Conservation (phyloP, 1,140 invertebrate genomes). For the Phymorhynchus buccinoides region DNA sequence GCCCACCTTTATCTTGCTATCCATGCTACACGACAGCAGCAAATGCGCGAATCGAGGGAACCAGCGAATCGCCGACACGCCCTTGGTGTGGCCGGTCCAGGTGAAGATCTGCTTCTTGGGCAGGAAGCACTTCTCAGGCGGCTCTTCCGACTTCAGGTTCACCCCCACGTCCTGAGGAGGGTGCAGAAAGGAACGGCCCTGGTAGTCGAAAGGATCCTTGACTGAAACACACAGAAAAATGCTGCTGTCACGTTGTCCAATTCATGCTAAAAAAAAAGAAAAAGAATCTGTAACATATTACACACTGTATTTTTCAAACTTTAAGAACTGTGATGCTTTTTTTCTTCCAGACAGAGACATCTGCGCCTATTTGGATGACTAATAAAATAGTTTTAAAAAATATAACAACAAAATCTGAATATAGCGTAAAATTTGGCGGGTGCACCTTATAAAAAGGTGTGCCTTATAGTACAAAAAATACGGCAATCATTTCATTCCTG, state of each 20-base stretch:
- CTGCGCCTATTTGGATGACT: too few relatives aligned
- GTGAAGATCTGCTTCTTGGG: conserved; percentile 97
- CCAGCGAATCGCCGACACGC: conserved; percentile 96
- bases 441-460: too few relatives aligned
- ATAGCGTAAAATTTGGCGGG: too few relatives aligned
- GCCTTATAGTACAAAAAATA: too few relatives aligned
- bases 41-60: conserved; percentile 96
- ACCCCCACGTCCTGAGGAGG: conserved; percentile 96
- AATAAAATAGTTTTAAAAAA: too few relatives aligned
- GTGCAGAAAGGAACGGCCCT: conserved; percentile 94
- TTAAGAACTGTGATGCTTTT: too few relatives aligned
- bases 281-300: too few relatives aligned
- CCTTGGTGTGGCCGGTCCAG: conserved; percentile 97
- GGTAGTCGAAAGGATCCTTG: conserved; percentile 95
- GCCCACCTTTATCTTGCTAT: conserved; percentile 90
- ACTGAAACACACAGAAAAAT: conserved; percentile 77
- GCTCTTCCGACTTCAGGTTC: conserved; percentile 91
- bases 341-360: too few relatives aligned
- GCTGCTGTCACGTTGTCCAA: not conserved
- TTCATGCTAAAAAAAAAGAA: not conserved
- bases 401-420: too few relatives aligned
- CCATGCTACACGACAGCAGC: conserved; percentile 96
- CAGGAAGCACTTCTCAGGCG: conserved; percentile 96
- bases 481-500: too few relatives aligned
- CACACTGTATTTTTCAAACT: too few relatives aligned